Conservation (phyloP, 2,113 vertebrate genomes). For the Tapirus terrestris region DNA sequence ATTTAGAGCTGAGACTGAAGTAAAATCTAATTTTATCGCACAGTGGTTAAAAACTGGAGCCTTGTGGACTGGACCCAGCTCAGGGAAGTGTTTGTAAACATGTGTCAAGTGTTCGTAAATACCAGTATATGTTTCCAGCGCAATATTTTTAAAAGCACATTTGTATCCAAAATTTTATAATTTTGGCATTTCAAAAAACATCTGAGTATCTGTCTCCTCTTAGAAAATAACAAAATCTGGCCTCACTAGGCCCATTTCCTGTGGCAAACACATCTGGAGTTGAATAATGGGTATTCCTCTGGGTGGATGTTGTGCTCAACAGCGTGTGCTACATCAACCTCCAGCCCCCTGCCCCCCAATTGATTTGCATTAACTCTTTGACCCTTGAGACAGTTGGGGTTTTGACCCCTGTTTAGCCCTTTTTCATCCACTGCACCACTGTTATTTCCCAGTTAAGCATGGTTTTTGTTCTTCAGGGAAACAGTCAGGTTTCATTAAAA, state of each 20-base stretch:
- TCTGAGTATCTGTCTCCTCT: not conserved
- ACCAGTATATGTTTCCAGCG: not conserved
- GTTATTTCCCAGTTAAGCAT: not conserved
- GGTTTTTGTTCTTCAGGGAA: not conserved
- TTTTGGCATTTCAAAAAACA: not conserved
- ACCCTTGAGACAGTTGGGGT: not conserved
- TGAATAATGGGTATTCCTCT: not conserved
- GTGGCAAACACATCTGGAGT: not conserved
- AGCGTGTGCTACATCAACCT: rapidly evolving
- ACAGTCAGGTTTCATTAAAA: not conserved
- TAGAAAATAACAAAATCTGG: not conserved
- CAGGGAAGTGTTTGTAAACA: not conserved
- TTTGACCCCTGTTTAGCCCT: not conserved
- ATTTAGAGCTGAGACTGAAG: not conserved
- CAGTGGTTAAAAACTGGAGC: not conserved
- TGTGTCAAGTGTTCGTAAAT: not conserved
- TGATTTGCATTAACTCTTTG: not conserved
- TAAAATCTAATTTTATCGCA: not conserved
- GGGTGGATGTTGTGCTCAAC: not conserved
- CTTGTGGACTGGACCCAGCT: not conserved
- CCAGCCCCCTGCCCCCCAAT: not conserved
- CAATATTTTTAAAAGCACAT: not conserved
- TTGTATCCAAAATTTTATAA: not conserved
- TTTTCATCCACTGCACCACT: not conserved
- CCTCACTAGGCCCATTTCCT: not conserved